These are phyloP conservation scores for Helicoverpa zea DNA, from an alignment of 1,140 invertebrate species.

Conservation along the genomic window DNA sequence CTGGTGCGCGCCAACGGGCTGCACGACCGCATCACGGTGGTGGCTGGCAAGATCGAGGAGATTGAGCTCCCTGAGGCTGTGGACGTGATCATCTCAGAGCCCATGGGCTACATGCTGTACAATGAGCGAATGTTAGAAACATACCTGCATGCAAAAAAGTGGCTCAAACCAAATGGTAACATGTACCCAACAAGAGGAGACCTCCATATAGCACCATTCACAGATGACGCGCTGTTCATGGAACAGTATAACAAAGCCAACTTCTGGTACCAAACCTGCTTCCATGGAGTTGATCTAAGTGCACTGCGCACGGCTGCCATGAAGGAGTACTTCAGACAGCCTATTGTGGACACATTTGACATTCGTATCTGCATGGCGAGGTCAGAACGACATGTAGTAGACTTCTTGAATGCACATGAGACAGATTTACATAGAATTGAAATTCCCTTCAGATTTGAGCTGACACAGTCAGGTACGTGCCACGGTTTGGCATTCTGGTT, in stretches of 20 bases:
- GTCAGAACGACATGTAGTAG: conserved; percentile 97
- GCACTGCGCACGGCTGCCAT: conserved; percentile 94
- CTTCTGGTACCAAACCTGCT: conserved; percentile 99
- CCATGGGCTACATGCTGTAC: conserved; percentile 99
- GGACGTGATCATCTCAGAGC: conserved; percentile 99
- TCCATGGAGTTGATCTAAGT: conserved; percentile 99
- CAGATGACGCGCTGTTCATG: conserved; percentile 98
- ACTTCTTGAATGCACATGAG: conserved; percentile 97
- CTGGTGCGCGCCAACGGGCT: conserved; percentile 97
- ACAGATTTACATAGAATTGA: conserved; percentile 98
- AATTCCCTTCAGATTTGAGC: conserved; percentile 97
- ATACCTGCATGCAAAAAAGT: conserved; percentile 99
- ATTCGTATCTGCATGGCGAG: conserved; percentile 98
- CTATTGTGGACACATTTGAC: conserved; percentile 99
- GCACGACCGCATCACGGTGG: conserved; percentile 95
- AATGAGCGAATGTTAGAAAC: conserved; percentile 99
- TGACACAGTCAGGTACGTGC: conserved; percentile 97
- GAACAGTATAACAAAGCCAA: conserved; percentile 99
- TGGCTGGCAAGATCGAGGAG: conserved; percentile 99
- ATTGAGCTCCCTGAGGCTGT: conserved; percentile 98
- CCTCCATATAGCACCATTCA: conserved; percentile 99
- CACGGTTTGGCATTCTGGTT: conserved; percentile 99
- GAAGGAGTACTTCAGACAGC: conserved; percentile 99
- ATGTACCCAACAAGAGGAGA: conserved; percentile 99
- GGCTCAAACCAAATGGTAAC: conserved; percentile 96